Percentiles rank a stretch among this genome's conserved stretches.
These are phyloP conservation scores for Hanleya hanleyi DNA, from an alignment of 2,888 invertebrate species.

Conservation along the genomic window DNA sequence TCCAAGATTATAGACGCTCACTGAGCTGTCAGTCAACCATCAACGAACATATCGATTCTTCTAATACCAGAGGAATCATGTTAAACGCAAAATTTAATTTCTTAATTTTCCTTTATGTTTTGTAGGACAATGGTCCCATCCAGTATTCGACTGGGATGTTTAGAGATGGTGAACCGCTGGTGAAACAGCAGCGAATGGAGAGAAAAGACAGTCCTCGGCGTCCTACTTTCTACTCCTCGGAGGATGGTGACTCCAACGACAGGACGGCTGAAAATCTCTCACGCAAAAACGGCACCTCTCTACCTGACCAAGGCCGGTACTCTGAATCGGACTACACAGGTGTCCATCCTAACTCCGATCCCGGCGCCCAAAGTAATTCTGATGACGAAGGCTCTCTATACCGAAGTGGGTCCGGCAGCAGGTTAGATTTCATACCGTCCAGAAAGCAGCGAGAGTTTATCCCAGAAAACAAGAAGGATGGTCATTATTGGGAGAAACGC, in stretches of 20 bases:
- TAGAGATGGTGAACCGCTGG: background rate
- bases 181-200: background rate
- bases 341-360: background rate
- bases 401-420: background rate
- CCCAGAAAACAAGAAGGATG: slow-evolving; percentile 96
- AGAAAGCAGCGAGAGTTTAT: slow-evolving; percentile 97
- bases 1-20: no score
- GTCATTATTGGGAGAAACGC: slow-evolving; percentile 97
- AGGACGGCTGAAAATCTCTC: background rate
- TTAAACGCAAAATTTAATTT: no score
- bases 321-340: background rate
- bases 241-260: background rate
- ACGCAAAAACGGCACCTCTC: background rate
- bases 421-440: slow-evolving; percentile 74
- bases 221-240: background rate
- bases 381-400: background rate
- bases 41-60: no score
- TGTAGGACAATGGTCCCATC: no score
- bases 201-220: background rate
- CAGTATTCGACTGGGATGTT: no score
- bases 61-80: no score
- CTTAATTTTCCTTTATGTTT: no score
- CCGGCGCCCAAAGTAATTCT: background rate
- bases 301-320: background rate
- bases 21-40: no score